Conservation (phyloP, 2,888 invertebrate species). For the Drosophila setosimentum region DNA sequence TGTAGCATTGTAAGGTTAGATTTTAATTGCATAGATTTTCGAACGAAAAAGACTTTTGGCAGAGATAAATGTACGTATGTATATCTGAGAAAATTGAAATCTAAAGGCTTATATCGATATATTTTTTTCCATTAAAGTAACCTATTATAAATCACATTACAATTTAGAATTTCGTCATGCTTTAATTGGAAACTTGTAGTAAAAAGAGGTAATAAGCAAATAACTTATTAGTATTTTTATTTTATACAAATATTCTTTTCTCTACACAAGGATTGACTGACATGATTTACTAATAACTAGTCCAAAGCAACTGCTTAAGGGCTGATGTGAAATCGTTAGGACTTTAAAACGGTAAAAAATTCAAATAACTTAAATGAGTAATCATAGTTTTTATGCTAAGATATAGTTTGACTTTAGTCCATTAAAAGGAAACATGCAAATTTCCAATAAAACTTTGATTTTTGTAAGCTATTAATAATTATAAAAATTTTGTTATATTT, state of each 20-base stretch:
- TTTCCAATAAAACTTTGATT: too few species aligned
- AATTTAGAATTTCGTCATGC: too few species aligned
- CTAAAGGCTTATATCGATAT: background rate
- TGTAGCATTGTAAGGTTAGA: background rate
- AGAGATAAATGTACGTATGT: background rate
- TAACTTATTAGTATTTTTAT: background rate
- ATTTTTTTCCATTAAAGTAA: background rate
- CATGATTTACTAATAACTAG: background rate
- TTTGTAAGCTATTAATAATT: too few species aligned
- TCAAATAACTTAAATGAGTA: background rate
- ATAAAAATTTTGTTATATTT: too few species aligned
- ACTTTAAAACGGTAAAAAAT: too few species aligned
- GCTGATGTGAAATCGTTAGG: background rate
- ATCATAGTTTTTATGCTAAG: too few species aligned
- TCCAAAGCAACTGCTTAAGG: background rate
- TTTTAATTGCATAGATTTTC: background rate
- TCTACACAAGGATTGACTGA: background rate
- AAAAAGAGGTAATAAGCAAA: accelerated
- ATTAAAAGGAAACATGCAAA: too few species aligned
- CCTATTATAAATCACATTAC: accelerated
- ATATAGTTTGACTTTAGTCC: too few species aligned
- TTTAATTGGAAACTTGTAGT: background rate
- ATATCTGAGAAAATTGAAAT: background rate
- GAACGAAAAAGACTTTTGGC: background rate
- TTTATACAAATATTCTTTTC: background rate